These are phyloP conservation scores for Hermaeophaga mercurialis DNA, from an alignment of 2,888 invertebrate species.

Conservation along the genomic window DNA sequence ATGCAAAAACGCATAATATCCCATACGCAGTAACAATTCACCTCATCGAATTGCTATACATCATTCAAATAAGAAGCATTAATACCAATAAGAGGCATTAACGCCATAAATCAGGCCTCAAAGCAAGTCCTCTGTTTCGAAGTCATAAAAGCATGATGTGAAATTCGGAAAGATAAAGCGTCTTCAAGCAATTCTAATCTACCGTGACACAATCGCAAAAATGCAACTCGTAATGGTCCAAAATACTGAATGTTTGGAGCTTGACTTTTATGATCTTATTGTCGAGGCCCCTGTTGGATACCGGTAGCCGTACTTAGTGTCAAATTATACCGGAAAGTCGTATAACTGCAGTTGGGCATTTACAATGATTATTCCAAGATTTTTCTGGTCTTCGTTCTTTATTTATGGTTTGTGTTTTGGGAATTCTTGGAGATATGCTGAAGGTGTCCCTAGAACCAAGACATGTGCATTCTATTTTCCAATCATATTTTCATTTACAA, in stretches of 20 bases:
- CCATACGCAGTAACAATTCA: background rate
- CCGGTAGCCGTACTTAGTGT: conserved; percentile 44
- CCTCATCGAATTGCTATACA: conserved; percentile 10
- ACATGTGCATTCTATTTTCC: background rate
- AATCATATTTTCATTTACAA: too few species aligned
- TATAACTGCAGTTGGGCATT: conserved; percentile 42
- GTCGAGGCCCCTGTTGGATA: conserved; percentile 41
- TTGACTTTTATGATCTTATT: conserved; percentile 38
- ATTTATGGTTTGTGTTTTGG: conserved; percentile 24
- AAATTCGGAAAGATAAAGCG: conserved; percentile 30
- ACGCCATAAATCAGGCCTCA: conserved; percentile 27
- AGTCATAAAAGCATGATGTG: conserved; percentile 38
- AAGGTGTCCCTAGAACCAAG: background rate
- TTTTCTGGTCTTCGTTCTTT: conserved; percentile 22
- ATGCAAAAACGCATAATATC: background rate
- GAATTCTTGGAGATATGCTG: conserved; percentile 12
- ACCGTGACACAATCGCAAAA: conserved; percentile 30
- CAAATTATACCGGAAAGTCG: conserved; percentile 46
- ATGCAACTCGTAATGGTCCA: conserved; percentile 33
- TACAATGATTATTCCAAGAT: conserved; percentile 38
- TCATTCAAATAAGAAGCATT: conserved; percentile 11
- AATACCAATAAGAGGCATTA: conserved; percentile 20
- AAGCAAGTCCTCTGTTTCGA: conserved; percentile 29
- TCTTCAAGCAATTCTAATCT: conserved; percentile 24
- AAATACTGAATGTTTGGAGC: conserved; percentile 27